Evolutionary conservation across 53 echinoderm and acorn worm genomes (phyloP).

Genomic region (Echinometra lucunter): DNA sequence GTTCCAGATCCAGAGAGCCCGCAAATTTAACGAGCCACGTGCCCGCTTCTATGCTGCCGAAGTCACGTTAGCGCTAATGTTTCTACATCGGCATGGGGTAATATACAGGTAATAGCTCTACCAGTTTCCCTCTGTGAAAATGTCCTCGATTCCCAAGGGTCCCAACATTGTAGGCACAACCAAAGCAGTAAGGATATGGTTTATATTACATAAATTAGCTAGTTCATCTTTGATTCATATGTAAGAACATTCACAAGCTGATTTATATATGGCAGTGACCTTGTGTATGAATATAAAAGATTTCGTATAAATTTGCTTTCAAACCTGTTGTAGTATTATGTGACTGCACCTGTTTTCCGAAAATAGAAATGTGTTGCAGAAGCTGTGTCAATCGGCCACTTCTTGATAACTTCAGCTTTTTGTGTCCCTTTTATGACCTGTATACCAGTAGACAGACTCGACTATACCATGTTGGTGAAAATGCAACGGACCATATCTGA

Average conservation of each 20-base stretch:
- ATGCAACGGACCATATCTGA: not conserved
- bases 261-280: not conserved
- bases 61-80: conserved; percentile 98
- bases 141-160: not conserved
- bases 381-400: not conserved
- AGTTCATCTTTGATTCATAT: not conserved
- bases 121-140: not conserved
- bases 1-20: conserved; percentile 99
- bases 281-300: not conserved
- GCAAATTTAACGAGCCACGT: conserved; percentile 95
- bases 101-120: conserved; percentile 90
- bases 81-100: conserved; percentile 97
- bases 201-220: not conserved
- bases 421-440: not conserved
- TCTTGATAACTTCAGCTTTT: not conserved
- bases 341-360: not conserved
- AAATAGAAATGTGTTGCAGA: not conserved
- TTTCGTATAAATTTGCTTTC: not conserved
- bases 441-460: not conserved
- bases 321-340: not conserved
- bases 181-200: not conserved
- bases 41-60: conserved; percentile 99
- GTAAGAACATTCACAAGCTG: not conserved
- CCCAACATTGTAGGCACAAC: not conserved
- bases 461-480: not conserved